A percentile compares a stretch with the other conserved stretches of the same genome.
phyloP scores from a whole-genome alignment of 2,888 invertebrate species.

The Petrolisthes manimaculis region DNA sequence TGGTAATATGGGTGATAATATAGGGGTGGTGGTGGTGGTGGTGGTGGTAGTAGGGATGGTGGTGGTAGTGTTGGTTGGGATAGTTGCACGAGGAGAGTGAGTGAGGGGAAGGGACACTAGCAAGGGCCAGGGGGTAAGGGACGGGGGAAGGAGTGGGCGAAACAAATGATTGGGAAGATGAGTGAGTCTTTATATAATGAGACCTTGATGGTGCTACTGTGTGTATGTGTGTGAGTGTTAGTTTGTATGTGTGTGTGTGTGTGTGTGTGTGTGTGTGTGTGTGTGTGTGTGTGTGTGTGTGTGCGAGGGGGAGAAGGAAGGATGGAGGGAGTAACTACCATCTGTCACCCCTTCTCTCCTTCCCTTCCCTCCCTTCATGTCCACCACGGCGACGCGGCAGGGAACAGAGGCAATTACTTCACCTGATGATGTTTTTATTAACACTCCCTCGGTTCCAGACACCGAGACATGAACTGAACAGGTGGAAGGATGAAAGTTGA shows the following conservation, averaged over 20 bases:
- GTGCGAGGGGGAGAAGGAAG: no score
- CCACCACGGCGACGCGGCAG: no score
- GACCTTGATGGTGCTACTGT: neutral
- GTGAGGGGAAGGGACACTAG: neutral
- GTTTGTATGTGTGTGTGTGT: neutral
- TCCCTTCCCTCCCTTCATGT: no score
- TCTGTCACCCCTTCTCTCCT: no score
- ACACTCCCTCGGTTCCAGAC: no score
- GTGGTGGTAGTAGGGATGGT: neutral
- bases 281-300: neutral
- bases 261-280: neutral
- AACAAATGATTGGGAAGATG: neutral
- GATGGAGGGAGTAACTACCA: no score
- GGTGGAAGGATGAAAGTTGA: neutral
- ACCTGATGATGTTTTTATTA: no score
- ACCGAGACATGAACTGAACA: neutral
- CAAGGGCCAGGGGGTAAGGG: neutral
- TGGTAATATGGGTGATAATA: neutral
- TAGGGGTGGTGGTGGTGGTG: neutral
- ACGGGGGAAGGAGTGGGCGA: neutral
- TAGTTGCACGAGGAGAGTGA: neutral
- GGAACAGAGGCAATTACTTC: no score
- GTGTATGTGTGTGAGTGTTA: neutral
- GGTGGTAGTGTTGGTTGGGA: neutral
- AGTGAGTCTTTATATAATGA: neutral